Evolutionary conservation across 2,888 invertebrate genomes (phyloP), one percentile per base, ranked within the genome.

Genomic region (Lycia hirtaria): DNA sequence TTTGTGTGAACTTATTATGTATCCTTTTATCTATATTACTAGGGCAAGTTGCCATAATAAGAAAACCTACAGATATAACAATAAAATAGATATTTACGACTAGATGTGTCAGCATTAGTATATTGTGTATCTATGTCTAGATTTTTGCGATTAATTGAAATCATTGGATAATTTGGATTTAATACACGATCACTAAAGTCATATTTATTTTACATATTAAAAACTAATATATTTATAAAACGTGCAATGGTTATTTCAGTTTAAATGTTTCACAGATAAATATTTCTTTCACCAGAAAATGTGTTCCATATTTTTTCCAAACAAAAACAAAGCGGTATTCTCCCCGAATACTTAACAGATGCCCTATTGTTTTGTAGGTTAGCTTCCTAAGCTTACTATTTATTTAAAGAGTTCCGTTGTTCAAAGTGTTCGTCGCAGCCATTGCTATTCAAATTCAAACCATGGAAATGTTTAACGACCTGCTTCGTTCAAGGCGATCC

Each of bases 401-500:
- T 22, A 54, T 56, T 12, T 40, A 40, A 43, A 45, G 56, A 51
- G 12, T 43, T 54, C 61, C 50, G 64, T 62, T 62, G 58, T 56
- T 57, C 41, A 41, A 50, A 32, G 10, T 17, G 14, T 17, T 1
- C 35, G 33, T 17, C 38, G 30, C n/a, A 33, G 37, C 58, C 30
- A 64, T 67, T 64, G 50, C 45, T 66, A 64, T 82, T 80, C 83
- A 73, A 64, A 64, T 82, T 80, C 83, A 73, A 64, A 66, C 60
- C 68, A 68, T 73, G 77, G 62, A 67, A 71, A 72, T 64, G 77
- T 78, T 80, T 80, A 73, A 81, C 75, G 80, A 80, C 76, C 79
- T 78, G 73, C 70, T 72, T 71, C 69, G 75, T 80, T 77, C 79
- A 84, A 83, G 80, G 83, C 73, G 65, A 78, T 59, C 68, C 67